These are phyloP conservation scores for Hydrocynus forskahlii DNA, from an alignment of 2,797 vertebrate genomes.

Conservation along the genomic window DNA sequence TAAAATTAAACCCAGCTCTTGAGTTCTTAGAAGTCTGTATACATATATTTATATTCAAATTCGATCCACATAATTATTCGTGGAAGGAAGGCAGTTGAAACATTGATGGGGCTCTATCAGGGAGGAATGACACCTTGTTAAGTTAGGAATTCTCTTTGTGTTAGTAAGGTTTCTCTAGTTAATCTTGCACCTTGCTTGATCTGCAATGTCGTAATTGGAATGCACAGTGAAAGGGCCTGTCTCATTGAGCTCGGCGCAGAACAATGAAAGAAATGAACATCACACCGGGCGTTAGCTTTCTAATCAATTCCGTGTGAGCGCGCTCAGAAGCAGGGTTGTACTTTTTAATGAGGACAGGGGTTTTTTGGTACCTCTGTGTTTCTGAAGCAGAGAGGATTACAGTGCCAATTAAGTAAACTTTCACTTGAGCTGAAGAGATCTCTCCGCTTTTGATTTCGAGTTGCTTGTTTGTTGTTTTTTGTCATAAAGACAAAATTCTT, in stretches of 20 bases:
- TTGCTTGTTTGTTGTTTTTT: conserved; percentile 67
- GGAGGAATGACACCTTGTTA: conserved; percentile 80
- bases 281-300: conserved; percentile 72
- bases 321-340: conserved; percentile 76
- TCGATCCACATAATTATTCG: conserved; percentile 76
- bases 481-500: conserved; percentile 61
- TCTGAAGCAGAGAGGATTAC: conserved; percentile 68
- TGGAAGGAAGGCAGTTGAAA: conserved; percentile 62
- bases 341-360: conserved; percentile 76
- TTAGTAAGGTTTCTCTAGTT: conserved; percentile 78
- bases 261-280: conserved; percentile 79
- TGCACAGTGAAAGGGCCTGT: conserved; percentile 69
- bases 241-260: conserved; percentile 69
- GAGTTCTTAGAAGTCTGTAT: conserved; percentile 73
- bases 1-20: conserved; percentile 75
- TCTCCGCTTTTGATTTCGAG: conserved; percentile 61
- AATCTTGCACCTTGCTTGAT: conserved; percentile 80
- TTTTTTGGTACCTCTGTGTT: conserved; percentile 62
- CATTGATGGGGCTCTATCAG: conserved; percentile 71
- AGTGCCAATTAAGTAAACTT: conserved; percentile 75
- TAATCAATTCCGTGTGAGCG: conserved; percentile 75
- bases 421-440: conserved; percentile 64
- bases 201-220: conserved; percentile 78
- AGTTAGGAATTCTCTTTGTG: conserved; percentile 85
- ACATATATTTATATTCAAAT: conserved; percentile 72